These are phyloP conservation scores for Tachina fera DNA, from an alignment of 2,888 invertebrate species.

Conservation along the genomic window DNA sequence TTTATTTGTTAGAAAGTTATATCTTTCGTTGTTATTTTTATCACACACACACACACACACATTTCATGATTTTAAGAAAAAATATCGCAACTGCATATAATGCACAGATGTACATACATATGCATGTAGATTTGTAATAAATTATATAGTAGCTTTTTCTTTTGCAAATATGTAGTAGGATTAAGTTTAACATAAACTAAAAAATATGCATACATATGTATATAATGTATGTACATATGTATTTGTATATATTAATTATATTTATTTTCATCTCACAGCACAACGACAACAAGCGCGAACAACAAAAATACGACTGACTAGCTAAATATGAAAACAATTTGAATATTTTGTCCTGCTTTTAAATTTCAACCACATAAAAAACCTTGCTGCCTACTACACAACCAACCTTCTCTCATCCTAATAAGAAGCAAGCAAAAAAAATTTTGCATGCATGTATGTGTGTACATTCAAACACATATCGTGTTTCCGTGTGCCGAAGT, in stretches of 20 bases:
- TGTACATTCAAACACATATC: conserved; percentile 25
- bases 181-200: conserved; percentile 39
- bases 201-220: neutral
- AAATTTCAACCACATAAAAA: conserved; percentile 36
- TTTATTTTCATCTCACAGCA: conserved; percentile 68
- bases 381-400: conserved; percentile 47
- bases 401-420: conserved; percentile 56
- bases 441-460: neutral
- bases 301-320: conserved; percentile 81
- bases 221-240: too few relatives aligned
- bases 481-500: conserved; percentile 57
- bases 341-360: conserved; percentile 63
- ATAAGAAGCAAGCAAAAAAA: conserved; percentile 45
- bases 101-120: conserved; percentile 7
- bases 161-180: conserved; percentile 12
- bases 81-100: neutral
- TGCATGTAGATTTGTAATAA: neutral
- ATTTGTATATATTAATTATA: neutral
- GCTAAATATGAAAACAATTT: conserved; percentile 66
- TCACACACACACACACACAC: neutral
- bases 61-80: neutral
- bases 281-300: conserved; percentile 78
- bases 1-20: conserved; percentile 43
- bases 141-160: neutral
- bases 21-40: neutral